Conservation (phyloP, 2,113 vertebrate genomes). For the Cheilinus undulatus region DNA sequence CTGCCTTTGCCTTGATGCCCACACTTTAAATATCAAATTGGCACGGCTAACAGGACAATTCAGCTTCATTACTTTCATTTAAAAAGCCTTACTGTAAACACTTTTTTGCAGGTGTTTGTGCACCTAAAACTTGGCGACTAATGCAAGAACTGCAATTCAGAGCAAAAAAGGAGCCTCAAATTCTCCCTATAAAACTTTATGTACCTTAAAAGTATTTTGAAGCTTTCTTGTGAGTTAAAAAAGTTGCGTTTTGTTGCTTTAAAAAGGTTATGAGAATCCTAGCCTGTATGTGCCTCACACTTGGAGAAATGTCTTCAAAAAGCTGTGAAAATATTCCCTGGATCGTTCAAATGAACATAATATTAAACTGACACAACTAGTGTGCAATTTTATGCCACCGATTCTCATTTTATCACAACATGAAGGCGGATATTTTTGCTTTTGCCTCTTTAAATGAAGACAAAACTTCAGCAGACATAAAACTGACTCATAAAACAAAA, state of each 20-base stretch:
- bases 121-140: too few species aligned
- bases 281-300: constrained; percentile 26
- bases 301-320: not conserved
- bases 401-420: not conserved
- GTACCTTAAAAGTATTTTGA: too few species aligned
- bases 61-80: too few species aligned
- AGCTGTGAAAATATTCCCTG: not conserved
- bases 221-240: too few species aligned
- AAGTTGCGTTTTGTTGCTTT: not conserved
- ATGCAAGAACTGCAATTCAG: too few species aligned
- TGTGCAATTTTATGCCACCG: not conserved
- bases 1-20: too few species aligned
- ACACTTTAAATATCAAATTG: too few species aligned
- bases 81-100: too few species aligned
- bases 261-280: not conserved
- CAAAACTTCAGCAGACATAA: not conserved
- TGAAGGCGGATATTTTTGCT: not conserved
- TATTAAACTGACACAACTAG: not conserved
- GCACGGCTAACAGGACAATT: too few species aligned
- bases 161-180: too few species aligned
- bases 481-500: constrained; percentile 8
- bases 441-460: not conserved
- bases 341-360: not conserved
- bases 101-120: too few species aligned
- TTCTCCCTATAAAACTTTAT: too few species aligned